Conservation (phyloP, 2,888 invertebrate species). For the Drosophila mimetica region DNA sequence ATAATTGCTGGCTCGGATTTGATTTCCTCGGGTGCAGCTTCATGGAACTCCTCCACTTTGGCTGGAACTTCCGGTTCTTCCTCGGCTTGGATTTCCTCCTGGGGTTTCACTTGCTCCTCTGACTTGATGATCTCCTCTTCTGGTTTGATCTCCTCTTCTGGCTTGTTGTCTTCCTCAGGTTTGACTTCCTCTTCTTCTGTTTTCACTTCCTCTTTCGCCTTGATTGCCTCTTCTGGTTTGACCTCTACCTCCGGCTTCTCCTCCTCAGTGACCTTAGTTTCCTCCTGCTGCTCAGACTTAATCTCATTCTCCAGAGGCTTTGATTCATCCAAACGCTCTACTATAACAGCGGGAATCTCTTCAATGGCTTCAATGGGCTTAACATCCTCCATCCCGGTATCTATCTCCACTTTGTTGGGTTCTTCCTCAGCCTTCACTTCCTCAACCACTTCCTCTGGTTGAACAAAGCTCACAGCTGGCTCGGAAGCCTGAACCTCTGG, state of each 20-base stretch:
- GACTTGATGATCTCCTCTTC: not conserved
- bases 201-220: not conserved
- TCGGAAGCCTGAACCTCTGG: conserved; percentile 71
- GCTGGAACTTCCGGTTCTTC: conserved; percentile 26
- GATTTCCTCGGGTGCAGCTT: conserved; percentile 7
- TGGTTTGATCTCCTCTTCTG: conserved; percentile 3
- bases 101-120: not conserved
- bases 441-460: conserved; percentile 24
- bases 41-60: conserved; percentile 16
- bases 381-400: conserved; percentile 28
- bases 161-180: conserved; percentile 10
- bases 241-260: not conserved
- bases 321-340: conserved; percentile 57
- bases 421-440: not conserved
- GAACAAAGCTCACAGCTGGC: conserved; percentile 58
- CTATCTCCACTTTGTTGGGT: conserved; percentile 12
- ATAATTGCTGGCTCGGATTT: conserved; percentile 56
- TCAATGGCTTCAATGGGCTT: conserved; percentile 69
- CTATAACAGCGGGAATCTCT: conserved; percentile 71
- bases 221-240: conserved; percentile 13
- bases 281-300: not conserved
- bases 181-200: conserved; percentile 6
- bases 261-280: conserved; percentile 11
- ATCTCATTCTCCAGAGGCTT: conserved; percentile 34
- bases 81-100: conserved; percentile 9